Evolutionary conservation across 2,113 vertebrate species (phyloP).

Genomic region (Microcebus griseorufus): DNA sequence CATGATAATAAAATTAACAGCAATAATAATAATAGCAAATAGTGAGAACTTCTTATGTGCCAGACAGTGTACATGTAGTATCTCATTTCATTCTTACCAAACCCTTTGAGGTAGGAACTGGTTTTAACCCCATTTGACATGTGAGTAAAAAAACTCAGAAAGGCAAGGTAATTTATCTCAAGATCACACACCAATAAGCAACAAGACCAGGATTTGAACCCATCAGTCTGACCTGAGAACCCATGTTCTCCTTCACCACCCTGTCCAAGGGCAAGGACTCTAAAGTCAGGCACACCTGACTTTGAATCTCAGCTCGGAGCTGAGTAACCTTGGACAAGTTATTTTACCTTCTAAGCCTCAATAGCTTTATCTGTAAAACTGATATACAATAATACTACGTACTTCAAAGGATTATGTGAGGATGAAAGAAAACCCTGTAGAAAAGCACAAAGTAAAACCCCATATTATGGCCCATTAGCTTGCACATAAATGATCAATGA

Average conservation of each 20-base stretch:
- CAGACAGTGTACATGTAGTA: background rate
- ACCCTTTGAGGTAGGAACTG: background rate
- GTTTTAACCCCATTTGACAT: background rate
- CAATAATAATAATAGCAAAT: background rate
- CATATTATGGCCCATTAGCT: slow-evolving; percentile 8
- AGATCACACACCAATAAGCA: background rate
- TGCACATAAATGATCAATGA: background rate
- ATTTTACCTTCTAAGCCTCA: slow-evolving; percentile 19
- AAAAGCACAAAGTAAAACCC: slow-evolving; percentile 46
- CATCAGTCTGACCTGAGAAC: background rate
- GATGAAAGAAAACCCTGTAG: slow-evolving; percentile 57
- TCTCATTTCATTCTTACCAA: slow-evolving; percentile 17
- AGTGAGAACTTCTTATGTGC: background rate
- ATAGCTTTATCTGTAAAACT: slow-evolving; percentile 52
- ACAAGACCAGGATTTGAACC: background rate
- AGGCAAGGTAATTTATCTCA: background rate
- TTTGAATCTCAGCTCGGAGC: background rate
- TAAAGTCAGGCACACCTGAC: background rate
- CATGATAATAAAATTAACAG: background rate
- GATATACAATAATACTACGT: background rate
- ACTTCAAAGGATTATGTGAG: slow-evolving; percentile 57
- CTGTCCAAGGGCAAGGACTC: background rate
- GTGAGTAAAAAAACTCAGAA: background rate
- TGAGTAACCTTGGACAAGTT: slow-evolving; percentile 12
- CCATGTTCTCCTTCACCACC: background rate